A percentile compares a stretch with the other conserved stretches of the same genome.
phyloP scores from a whole-genome alignment of 2,797 vertebrate genomes.

The Ceyx erithaca region DNA sequence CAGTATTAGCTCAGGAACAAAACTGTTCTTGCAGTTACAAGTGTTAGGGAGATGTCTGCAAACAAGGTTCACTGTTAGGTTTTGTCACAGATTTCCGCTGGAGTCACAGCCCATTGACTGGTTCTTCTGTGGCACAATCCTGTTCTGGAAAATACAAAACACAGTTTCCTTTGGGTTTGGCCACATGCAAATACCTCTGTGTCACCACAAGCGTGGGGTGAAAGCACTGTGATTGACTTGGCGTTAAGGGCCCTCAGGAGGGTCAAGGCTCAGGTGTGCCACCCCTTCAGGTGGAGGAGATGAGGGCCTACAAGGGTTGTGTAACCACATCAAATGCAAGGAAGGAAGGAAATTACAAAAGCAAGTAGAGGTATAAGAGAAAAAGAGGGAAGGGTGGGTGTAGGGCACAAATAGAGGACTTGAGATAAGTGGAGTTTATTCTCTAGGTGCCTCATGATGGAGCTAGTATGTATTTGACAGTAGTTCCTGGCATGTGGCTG shows the following conservation, averaged over 20 bases:
- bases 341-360: constrained; percentile 6
- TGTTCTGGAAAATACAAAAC: background rate
- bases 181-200: background rate
- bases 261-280: background rate
- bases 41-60: background rate
- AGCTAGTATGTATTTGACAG: background rate
- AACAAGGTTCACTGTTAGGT: background rate
- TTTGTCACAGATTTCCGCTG: background rate
- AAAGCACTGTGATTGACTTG: background rate
- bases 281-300: background rate
- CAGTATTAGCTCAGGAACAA: rapidly evolving
- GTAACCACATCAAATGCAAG: background rate
- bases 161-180: background rate
- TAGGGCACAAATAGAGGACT: background rate
- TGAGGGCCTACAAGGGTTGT: background rate
- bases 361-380: background rate
- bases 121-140: background rate
- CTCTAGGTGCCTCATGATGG: background rate
- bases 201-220: background rate
- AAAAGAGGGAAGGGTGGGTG: background rate
- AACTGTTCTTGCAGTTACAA: background rate
- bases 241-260: background rate
- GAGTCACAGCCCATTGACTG: background rate
- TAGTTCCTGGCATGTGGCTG: background rate
- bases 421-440: background rate